These are phyloP conservation scores for Pycnomerus fuliginosus DNA, from an alignment of 2,888 invertebrate genomes.

Conservation along the genomic window DNA sequence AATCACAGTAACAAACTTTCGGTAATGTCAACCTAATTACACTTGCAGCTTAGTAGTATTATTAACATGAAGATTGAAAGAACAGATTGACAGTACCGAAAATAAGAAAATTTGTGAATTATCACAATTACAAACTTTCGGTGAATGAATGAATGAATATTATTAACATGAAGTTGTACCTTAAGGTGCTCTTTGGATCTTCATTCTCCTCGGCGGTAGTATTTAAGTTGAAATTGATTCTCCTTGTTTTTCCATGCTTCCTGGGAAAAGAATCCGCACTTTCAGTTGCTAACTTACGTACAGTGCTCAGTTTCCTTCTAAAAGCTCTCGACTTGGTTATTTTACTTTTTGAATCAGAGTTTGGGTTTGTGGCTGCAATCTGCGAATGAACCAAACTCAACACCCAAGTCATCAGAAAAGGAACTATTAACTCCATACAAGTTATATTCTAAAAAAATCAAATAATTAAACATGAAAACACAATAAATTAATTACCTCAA, in stretches of 20 bases:
- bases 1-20: no score
- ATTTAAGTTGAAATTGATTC: slow-evolving; percentile 14
- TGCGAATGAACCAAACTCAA: slow-evolving; percentile 78
- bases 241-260: slow-evolving; percentile 25
- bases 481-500: slow-evolving; percentile 2
- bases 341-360: slow-evolving; percentile 37
- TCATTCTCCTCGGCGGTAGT: no score
- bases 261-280: slow-evolving; percentile 24
- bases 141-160: no score
- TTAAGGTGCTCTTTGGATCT: no score
- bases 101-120: no score
- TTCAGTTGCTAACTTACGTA: slow-evolving; percentile 36
- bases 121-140: no score
- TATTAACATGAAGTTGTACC: no score
- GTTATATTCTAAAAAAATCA: slow-evolving; percentile 56
- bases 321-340: slow-evolving; percentile 34
- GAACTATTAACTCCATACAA: slow-evolving; percentile 70
- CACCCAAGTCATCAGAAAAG: slow-evolving; percentile 70
- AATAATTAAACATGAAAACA: slow-evolving; percentile 2
- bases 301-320: slow-evolving; percentile 21
- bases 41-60: no score
- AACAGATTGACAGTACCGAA: no score
- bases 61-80: no score
- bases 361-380: slow-evolving; percentile 69
- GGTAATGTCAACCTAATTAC: no score